Evolutionary conservation across 2,888 invertebrate species (phyloP).

Genomic region (Lymantria monacha): DNA sequence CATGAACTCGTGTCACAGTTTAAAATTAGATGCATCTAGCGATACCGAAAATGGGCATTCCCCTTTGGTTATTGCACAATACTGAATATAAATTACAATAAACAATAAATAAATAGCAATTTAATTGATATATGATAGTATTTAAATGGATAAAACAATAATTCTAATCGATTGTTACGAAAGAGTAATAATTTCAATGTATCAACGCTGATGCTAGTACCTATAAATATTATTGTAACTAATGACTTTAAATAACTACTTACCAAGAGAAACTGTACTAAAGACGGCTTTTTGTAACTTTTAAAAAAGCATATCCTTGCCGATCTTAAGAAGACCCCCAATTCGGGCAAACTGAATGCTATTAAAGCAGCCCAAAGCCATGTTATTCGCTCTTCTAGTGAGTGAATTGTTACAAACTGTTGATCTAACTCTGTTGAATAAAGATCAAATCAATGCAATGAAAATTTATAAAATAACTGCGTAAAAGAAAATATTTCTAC

Average conservation of each 20-base stretch:
- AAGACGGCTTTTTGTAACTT: slow-evolving; percentile 81
- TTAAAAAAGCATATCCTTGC: slow-evolving; percentile 89
- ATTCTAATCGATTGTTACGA: too few relatives aligned
- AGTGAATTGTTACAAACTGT: slow-evolving; percentile 83
- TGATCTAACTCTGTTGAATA: slow-evolving; percentile 80
- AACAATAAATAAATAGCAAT: too few relatives aligned
- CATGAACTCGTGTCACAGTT: too few relatives aligned
- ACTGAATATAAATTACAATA: too few relatives aligned
- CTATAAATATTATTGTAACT: too few relatives aligned
- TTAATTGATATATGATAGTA: too few relatives aligned
- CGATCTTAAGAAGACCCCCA: slow-evolving; percentile 87
- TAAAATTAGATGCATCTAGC: too few relatives aligned
- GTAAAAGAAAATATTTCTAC: background rate
- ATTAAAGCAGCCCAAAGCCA: slow-evolving; percentile 92
- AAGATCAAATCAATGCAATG: background rate
- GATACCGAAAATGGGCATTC: too few relatives aligned
- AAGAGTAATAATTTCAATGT: too few relatives aligned
- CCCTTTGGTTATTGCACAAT: too few relatives aligned
- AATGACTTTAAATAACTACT: slow-evolving; percentile 26
- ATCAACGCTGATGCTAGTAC: too few relatives aligned
- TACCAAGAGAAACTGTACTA: slow-evolving; percentile 81
- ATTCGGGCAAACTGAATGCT: slow-evolving; percentile 89
- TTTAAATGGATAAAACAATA: too few relatives aligned
- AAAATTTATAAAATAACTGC: background rate
- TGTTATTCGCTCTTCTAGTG: slow-evolving; percentile 84